Base-by-base conservation (phyloP, 2,888 invertebrate species). In the Dinocampus coccinellae region DNA sequence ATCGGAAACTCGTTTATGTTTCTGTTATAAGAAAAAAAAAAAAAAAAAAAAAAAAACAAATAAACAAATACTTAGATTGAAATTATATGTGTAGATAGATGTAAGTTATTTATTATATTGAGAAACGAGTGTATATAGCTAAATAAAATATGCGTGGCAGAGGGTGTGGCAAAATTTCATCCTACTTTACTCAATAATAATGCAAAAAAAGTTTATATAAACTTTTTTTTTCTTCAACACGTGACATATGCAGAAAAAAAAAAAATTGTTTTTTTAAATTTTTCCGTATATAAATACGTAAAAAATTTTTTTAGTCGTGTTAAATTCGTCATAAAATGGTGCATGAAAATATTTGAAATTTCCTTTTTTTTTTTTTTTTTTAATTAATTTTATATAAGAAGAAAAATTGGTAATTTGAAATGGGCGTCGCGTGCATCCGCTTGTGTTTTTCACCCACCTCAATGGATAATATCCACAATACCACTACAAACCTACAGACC, bases 161-260 rank as follows among this genome's bases (percentile, higher is more conserved):
- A 69, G 55, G 69, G 69, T 63, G 69, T 69, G 69, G 69, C 69
- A 39, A 63, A 47, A 39, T 33, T 16, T 67, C n/a, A 53, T 57
- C n/a, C 53, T 13, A 10, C 13, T 53, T 62, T 55, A 39, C 53
- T 61, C 34, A 65, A 34, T 13, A n/a, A 42, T n/a, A 42, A n/a
- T 2, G 10, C 3, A 36, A 33, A n/a, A 16, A 10, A 20, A 34
- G 16, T 61, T 20, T 7, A 47, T n/a, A n/a, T n/a, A n/a, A n/a
- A n/a, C n/a, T n/a, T n/a, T n/a, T n/a, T n/a, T n/a, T n/a, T n/a
- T n/a, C n/a, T n/a, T n/a, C 22, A 26, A 22, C 20, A 6, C 55
- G 10, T 53, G 10, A 16, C 24, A 22, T 53, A 53, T 22, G n/a
- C n/a, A n/a, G n/a, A n/a, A n/a, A n/a, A n/a, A n/a, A n/a, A n/a